Evolutionary conservation across 2,113 vertebrate genomes (phyloP), one percentile per base, ranked within the genome.

Genomic region (Cephalopholis sonnerati): DNA sequence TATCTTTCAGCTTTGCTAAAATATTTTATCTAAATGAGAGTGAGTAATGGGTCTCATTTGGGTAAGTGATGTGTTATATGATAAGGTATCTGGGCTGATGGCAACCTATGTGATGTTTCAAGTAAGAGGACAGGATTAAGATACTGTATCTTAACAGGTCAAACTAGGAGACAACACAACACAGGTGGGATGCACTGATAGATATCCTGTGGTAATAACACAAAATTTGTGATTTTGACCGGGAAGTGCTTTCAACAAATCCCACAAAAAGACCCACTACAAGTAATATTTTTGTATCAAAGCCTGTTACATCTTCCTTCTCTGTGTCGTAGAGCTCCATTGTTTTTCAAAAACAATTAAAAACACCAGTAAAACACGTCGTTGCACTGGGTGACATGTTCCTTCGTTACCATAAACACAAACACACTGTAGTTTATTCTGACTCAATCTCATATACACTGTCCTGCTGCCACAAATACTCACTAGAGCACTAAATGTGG

Each of bases 41-140:
- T 5, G 10, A 65, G 32, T 69, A 0, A 25, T 15, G 32, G 59
- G 57, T 77, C 25, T 32, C 50, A 41, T 55, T 58, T 18, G 32
- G 67, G 70, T 73, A 48, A 51, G 46, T 72, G 64, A n/a, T 0
- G 36, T 41, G 67, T 67, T 71, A 75, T 46, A 66, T 50, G 44
- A 64, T 92, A 89, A 90, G 84, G 88, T 90, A 50, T 51, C 81
- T 79, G 84, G 89, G 86, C 73, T 76, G 82, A 91, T 90, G 89
- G 89, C 82, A 69, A 84, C 72, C 81, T 84, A 83, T 77, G 77
- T 44, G 20, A 32, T 66, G 70, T 81, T 92, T 92, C 92, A 89
- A 91, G 91, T 87, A 91, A 83, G 46, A 87, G 66, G 81, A 85
- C 82, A 85, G 77, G 84, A 57, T 81, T 22, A 25, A 73, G 57